A percentile compares a stretch with the other conserved stretches of the same genome.
These are phyloP conservation scores for Phaonia tiefii DNA, from an alignment of 2,888 invertebrate species.

Conservation along the genomic window DNA sequence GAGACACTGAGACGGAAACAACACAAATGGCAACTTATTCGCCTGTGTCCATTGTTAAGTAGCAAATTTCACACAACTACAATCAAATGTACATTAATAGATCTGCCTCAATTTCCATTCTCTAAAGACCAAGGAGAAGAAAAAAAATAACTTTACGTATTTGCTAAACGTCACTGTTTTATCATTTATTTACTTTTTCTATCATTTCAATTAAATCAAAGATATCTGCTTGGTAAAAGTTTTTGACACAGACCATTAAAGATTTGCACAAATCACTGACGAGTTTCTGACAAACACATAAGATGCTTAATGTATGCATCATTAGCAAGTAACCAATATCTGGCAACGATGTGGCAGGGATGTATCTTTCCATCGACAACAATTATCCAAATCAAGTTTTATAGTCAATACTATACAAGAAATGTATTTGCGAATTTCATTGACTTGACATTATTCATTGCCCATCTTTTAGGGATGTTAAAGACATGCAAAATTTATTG, in stretches of 20 bases:
- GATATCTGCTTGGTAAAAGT: conserved; percentile 38
- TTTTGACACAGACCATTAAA: neutral
- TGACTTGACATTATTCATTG: conserved; percentile 7
- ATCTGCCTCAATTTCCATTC: too few species aligned
- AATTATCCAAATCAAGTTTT: conserved; percentile 17
- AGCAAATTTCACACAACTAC: too few species aligned
- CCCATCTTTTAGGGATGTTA: conserved; percentile 5
- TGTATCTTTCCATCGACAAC: conserved; percentile 24
- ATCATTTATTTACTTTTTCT: conserved; percentile 30
- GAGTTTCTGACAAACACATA: neutral
- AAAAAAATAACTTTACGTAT: conserved; percentile 31
- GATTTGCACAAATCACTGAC: too few species aligned
- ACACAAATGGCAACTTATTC: neutral
- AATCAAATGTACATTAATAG: too few species aligned
- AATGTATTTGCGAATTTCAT: too few species aligned
- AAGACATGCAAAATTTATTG: conserved; percentile 25
- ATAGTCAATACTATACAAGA: neutral
- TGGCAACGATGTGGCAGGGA: conserved; percentile 2
- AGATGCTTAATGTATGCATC: neutral
- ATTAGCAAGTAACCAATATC: conserved; percentile 31
- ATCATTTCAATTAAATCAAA: conserved; percentile 45
- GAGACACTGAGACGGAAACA: neutral
- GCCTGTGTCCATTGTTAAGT: neutral
- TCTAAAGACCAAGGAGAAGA: too few species aligned
- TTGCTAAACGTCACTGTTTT: conserved; percentile 34